Evolutionary conservation across 2,797 vertebrate species (phyloP).

Genomic region (Capromys pilorides): DNA sequence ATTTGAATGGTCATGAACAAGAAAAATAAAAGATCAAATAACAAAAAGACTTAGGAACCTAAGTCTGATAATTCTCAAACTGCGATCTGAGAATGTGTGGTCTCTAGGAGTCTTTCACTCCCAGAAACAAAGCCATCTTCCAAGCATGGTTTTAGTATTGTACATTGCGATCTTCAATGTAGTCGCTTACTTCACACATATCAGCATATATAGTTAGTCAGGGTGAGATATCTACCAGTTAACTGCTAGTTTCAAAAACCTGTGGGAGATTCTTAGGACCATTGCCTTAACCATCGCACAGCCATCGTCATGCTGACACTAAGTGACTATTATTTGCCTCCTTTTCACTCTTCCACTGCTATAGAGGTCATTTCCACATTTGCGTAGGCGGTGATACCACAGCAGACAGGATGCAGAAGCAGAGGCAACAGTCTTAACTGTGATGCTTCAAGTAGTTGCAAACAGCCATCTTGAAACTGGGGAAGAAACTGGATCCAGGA

Average conservation of each 20-base stretch:
- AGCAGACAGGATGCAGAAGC: not conserved
- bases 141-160: too few species aligned
- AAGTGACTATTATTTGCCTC: not conserved
- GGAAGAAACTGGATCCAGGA: not conserved
- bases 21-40: slow-evolving; percentile 40
- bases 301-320: not conserved
- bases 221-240: too few species aligned
- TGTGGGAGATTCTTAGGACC: too few species aligned
- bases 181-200: too few species aligned
- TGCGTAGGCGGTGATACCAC: not conserved
- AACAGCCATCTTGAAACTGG: not conserved
- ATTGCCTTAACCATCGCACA: too few species aligned
- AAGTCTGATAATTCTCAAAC: not conserved
- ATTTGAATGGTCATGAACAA: slow-evolving; percentile 46
- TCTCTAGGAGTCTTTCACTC: not conserved
- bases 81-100: not conserved
- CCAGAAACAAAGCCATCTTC: not conserved
- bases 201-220: too few species aligned
- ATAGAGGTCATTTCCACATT: not conserved
- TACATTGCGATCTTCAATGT: too few species aligned
- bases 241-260: too few species aligned
- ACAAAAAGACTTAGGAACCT: slow-evolving; percentile 35
- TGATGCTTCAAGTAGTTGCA: not conserved
- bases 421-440: not conserved
- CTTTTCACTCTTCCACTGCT: not conserved